Evolutionary conservation across 1,140 invertebrate species (phyloP), one percentile per base, ranked within the genome.

Genomic region (Diprion similis): DNA sequence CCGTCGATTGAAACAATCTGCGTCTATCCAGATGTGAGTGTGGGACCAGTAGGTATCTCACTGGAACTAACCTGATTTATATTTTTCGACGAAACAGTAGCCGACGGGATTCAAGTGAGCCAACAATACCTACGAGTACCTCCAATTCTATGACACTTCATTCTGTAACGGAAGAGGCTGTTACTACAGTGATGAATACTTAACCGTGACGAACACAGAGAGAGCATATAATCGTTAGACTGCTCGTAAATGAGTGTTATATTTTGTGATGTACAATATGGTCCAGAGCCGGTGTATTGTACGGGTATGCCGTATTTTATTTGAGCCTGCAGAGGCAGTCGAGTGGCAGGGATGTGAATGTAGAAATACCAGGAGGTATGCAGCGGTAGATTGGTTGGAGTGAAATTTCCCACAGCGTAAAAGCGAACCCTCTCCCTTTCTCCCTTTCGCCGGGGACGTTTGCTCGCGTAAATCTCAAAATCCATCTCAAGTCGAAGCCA

Each of bases 401-500:
- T 59, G 51, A 59, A 59, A 59, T 59, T 59, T 59, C 51, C 51
- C 51, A 59, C 51, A 59, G 51, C 51, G 24, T 37, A 17, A 59
- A 59, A 59, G 11, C 11, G 51, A 59, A 13, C 51, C 51, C 51
- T 59, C 51, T 59, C 51, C 51, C 48, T 51, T 51, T 51, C 48
- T 51, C n/a, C 48, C 51, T 13, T 59, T 13, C n/a, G 6, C 11
- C 24, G 24, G 24, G 24, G 24, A 37, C 51, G 11, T 59, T 59
- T 59, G 51, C 51, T 17, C 51, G 11, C 51, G 51, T 59, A 8
- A 59, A 59, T 59, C 51, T 59, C 51, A 15, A 59, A 17, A 59
- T 59, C n/a, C 51, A 59, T 59, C 51, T 59, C 51, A 59, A 59
- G 51, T 59, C 51, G 51, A 59, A 59, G n/a, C 51, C 51, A 59